phyloP scores from a whole-genome alignment of 30 jellyfish, hydroid and myxozoan genomes.

The Cassiopea xamachana region DNA sequence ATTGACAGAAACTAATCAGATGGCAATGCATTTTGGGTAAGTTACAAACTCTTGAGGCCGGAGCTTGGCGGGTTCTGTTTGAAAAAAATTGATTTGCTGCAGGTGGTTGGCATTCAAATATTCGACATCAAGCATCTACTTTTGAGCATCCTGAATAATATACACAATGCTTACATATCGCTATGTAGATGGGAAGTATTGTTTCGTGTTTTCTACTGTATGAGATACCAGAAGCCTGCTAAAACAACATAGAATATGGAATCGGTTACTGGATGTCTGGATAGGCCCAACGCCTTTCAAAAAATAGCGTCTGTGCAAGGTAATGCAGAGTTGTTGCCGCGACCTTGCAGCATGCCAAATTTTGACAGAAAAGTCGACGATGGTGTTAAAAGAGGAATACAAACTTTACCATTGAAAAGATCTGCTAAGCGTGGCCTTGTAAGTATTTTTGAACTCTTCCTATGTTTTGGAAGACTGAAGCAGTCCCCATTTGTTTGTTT shows the following conservation, averaged over 20 bases:
- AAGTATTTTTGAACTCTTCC: background rate
- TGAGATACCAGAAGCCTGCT: background rate
- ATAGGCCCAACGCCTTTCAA: background rate
- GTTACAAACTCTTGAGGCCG: background rate
- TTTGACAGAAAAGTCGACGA: slow-evolving; percentile 33
- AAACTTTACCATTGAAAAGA: slow-evolving; percentile 43
- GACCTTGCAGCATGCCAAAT: slow-evolving; percentile 77
- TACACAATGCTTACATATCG: slow-evolving; percentile 13
- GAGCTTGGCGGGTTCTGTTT: slow-evolving; percentile 64
- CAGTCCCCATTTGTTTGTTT: background rate
- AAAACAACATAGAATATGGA: background rate
- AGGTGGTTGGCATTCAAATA: slow-evolving; percentile 48
- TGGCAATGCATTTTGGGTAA: slow-evolving; percentile 33
- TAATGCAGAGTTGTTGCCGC: slow-evolving; percentile 33
- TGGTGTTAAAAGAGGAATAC: slow-evolving; percentile 28
- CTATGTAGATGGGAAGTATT: background rate
- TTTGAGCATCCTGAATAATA: slow-evolving; percentile 14
- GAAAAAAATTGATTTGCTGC: slow-evolving; percentile 54
- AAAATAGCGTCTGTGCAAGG: background rate
- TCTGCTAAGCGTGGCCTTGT: slow-evolving; percentile 55
- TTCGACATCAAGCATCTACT: slow-evolving; percentile 19
- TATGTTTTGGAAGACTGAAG: background rate
- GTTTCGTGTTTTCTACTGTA: background rate
- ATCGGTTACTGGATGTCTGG: background rate
- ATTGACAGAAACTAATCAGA: too few species aligned